A percentile compares a stretch with the other conserved stretches of the same genome.
These are phyloP conservation scores for Pteria penguin DNA, from an alignment of 2,888 invertebrate genomes.

Conservation along the genomic window DNA sequence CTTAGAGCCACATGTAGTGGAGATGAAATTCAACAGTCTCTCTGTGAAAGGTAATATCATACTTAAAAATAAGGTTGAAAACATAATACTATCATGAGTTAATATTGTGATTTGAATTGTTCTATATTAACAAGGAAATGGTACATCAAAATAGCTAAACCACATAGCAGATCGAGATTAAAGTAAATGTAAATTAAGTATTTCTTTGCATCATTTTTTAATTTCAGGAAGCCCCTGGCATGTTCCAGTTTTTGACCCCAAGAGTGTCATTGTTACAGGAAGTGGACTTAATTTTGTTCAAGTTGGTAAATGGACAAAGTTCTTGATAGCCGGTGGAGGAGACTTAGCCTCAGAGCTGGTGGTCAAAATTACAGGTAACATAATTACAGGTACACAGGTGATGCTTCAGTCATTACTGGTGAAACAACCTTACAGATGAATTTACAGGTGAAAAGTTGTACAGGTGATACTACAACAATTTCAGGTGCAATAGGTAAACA, in stretches of 20 bases:
- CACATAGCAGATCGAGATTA: too few species aligned
- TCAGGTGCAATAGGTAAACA: too few species aligned
- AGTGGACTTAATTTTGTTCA: conserved; percentile 94
- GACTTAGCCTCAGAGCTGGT: conserved; percentile 64
- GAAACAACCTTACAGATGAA: not conserved
- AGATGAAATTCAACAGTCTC: conserved; percentile 96
- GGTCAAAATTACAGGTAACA: conserved; percentile 81
- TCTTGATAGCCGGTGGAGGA: conserved; percentile 82
- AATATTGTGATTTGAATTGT: too few species aligned
- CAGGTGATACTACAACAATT: too few species aligned
- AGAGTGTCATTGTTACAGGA: conserved; percentile 86
- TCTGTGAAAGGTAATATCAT: conserved; percentile 84
- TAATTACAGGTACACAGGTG: not conserved
- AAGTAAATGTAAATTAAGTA: too few species aligned
- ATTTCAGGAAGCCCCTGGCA: conserved; percentile 92
- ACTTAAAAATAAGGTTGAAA: too few species aligned
- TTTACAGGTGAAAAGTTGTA: too few species aligned
- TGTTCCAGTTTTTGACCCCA: conserved; percentile 89
- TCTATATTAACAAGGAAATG: too few species aligned
- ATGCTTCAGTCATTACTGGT: not conserved
- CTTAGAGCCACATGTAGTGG: conserved; percentile 93
- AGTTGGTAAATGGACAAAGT: conserved; percentile 90
- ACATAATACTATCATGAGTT: too few species aligned
- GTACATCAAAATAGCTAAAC: too few species aligned
- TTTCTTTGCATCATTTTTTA: too few species aligned